Evolutionary conservation across 2,113 vertebrate species (phyloP).

Genomic region (Ctenodactylus gundi): DNA sequence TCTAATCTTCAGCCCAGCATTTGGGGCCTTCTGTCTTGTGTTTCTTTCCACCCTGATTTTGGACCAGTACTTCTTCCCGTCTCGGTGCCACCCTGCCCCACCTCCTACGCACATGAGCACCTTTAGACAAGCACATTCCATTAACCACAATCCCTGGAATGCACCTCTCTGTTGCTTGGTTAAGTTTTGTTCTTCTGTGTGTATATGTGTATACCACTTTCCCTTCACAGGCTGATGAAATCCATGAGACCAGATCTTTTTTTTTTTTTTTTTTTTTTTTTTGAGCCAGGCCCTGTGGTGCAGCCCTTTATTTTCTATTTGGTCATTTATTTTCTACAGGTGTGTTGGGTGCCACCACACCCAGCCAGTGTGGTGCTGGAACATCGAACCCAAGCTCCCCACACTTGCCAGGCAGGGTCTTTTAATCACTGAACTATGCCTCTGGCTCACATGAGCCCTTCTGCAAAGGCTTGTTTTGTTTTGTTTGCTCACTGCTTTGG

Average conservation of each 20-base stretch:
- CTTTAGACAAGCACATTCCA: background rate
- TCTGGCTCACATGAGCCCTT: background rate
- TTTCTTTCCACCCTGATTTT: background rate
- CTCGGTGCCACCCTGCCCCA: accelerated
- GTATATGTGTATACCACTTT: background rate
- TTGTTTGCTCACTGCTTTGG: background rate
- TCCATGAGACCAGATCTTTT: too few species aligned
- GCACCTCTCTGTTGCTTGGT: background rate
- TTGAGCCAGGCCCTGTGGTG: too few species aligned
- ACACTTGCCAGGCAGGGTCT: too few species aligned
- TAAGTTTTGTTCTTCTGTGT: background rate
- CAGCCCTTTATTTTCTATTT: too few species aligned
- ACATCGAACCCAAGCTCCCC: too few species aligned
- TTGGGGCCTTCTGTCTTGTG: background rate
- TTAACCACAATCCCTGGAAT: background rate
- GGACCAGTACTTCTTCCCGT: background rate
- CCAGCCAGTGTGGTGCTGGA: too few species aligned
- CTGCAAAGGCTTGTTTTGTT: background rate
- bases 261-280: too few species aligned
- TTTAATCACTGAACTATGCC: too few species aligned
- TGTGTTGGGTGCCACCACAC: too few species aligned
- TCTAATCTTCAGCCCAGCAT: background rate
- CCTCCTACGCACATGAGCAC: background rate
- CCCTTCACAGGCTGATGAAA: background rate
- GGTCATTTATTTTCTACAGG: too few species aligned